Conservation (phyloP, 2,797 vertebrate genomes). For the Sparidentex hasta region DNA sequence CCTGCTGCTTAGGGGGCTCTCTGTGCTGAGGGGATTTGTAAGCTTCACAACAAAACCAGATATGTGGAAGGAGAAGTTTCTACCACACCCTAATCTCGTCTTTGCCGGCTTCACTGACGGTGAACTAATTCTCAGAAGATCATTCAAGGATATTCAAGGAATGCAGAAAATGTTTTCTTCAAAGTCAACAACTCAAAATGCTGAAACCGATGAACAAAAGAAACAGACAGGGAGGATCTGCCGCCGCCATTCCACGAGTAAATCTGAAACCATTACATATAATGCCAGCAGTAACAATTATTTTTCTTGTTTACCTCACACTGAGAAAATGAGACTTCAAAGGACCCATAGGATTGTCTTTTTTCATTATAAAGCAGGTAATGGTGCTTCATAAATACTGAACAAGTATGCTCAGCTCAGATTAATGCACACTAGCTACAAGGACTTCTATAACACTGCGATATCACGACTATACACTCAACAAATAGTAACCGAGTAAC, state of each 20-base stretch:
- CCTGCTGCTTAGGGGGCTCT: slow-evolving; percentile 20
- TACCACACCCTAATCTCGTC: slow-evolving; percentile 30
- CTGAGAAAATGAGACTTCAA: neutral
- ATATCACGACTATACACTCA: no score
- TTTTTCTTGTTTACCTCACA: slow-evolving; percentile 32
- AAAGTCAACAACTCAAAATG: slow-evolving; percentile 15
- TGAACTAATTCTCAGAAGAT: slow-evolving; percentile 27
- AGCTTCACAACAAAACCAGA: slow-evolving; percentile 36
- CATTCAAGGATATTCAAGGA: slow-evolving; percentile 5
- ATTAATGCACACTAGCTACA: no score
- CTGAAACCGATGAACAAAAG: neutral
- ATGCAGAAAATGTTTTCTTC: slow-evolving; percentile 15
- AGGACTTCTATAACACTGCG: no score
- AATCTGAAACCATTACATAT: slow-evolving; percentile 8
- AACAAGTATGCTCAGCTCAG: no score
- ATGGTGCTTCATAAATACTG: no score
- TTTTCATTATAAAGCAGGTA: no score
- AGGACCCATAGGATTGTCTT: no score
- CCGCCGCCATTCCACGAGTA: neutral
- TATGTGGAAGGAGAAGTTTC: slow-evolving; percentile 26
- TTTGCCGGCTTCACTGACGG: slow-evolving; percentile 12
- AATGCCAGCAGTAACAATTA: slow-evolving; percentile 22
- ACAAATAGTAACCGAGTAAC: no score
- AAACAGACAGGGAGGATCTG: neutral
- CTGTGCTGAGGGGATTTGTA: slow-evolving; percentile 37